Evolutionary conservation across 2,113 vertebrate genomes (phyloP), one percentile per base, ranked within the genome.

Genomic region (Lophius piscatorius): DNA sequence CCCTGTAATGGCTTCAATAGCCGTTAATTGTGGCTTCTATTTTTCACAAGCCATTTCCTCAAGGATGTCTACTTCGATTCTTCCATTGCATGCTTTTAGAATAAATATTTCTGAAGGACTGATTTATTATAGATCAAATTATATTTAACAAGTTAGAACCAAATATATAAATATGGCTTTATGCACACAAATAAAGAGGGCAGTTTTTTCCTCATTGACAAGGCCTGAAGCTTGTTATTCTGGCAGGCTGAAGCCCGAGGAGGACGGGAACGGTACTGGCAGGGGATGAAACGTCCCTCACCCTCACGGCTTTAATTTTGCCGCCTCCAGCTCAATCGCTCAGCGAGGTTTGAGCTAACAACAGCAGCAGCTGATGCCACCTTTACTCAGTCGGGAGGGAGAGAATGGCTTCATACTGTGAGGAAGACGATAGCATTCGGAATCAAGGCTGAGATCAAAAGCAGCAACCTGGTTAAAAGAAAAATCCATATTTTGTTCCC

Each of bases 341-440:
- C n/a, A n/a, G n/a, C n/a, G n/a, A 52, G 56, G 40, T 78, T 73
- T 48, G 56, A 21, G 33, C 29, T 51, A 62, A 74, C 58, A 68
- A 71, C 54, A 51, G 35, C 28, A 83, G 50, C 67, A 68, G 71
- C 82, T 80, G 70, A 71, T 78, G 42, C 65, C 70, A 50, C 57
- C 50, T 68, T 63, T 63, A 42, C 57, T 78, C 46, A 47, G 18
- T 20, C 20, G 46, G 58, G 35, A 52, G 18, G 54, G 44, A 40
- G 51, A 63, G 51, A 74, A 73, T 6, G 38, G 33, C 41, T 38
- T 52, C 51, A 56, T 45, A 26, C n/a, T 33, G 35, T n/a, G n/a
- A n/a, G n/a, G n/a, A n/a, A n/a, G n/a, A n/a, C n/a, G n/a, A n/a
- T n/a, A 13, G 48, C 16, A 58, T 55, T 78, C 23, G 46, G 55